These are phyloP conservation scores for Xenentodon cancila DNA, from an alignment of 2,797 vertebrate species.

Conservation along the genomic window DNA sequence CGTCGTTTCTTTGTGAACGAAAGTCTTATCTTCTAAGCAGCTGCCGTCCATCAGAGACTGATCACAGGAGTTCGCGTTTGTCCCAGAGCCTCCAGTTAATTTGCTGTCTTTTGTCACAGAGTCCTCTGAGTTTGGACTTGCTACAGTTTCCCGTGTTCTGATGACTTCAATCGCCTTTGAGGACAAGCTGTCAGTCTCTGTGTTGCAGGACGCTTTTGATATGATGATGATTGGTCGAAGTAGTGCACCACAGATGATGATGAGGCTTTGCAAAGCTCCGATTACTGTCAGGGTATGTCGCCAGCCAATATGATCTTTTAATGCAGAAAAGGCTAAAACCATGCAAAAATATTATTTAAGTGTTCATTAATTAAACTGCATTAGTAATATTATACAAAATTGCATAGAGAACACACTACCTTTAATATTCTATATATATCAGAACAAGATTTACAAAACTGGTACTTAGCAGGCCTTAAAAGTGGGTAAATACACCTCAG, in stretches of 20 bases:
- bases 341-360: conserved; percentile 1
- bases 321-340: conserved; percentile 86
- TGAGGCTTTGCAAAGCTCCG: conserved; percentile 88
- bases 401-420: no score
- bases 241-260: conserved; percentile 87
- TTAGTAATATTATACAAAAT: neutral
- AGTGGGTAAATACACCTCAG: no score
- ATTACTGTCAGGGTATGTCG: conserved; percentile 87
- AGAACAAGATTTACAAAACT: no score
- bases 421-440: no score
- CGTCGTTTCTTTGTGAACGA: conserved; percentile 47
- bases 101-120: conserved; percentile 77
- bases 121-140: conserved; percentile 9
- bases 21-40: conserved; percentile 34
- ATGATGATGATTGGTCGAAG: conserved; percentile 89
- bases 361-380: neutral
- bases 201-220: conserved; percentile 32
- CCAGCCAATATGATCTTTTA: conserved; percentile 91
- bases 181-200: conserved; percentile 25
- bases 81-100: conserved; percentile 86
- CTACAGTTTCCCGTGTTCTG: conserved; percentile 69
- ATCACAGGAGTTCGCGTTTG: conserved; percentile 89
- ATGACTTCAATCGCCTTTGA: conserved; percentile 74
- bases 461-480: no score
- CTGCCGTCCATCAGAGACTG: conserved; percentile 74